These are phyloP conservation scores for Shinisaurus crocodilurus DNA, from an alignment of 2,113 vertebrate genomes.

Conservation along the genomic window DNA sequence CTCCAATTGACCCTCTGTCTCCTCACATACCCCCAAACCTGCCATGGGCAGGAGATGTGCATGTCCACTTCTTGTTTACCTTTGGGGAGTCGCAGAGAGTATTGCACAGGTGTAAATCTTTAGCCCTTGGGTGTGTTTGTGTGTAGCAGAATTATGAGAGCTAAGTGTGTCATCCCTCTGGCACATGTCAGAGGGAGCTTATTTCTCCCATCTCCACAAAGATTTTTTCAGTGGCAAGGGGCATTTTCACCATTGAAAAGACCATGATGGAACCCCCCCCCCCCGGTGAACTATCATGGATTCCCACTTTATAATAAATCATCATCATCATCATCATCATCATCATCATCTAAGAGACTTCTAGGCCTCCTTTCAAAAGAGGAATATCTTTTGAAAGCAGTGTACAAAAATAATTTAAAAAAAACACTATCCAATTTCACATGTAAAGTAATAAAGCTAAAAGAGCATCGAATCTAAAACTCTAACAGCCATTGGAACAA, in stretches of 20 bases:
- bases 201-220: neutral
- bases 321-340: too few relatives aligned
- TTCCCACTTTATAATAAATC: neutral
- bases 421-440: neutral
- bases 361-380: too few relatives aligned
- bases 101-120: too few relatives aligned
- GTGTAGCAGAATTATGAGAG: neutral
- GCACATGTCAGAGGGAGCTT: neutral
- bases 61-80: neutral
- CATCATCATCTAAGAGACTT: slow-evolving; percentile 20
- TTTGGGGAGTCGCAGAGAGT: neutral
- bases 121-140: too few relatives aligned
- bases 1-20: neutral
- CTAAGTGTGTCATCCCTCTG: neutral
- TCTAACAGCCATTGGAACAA: neutral
- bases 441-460: neutral
- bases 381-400: too few relatives aligned
- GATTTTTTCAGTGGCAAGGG: neutral
- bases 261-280: neutral
- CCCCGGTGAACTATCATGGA: neutral
- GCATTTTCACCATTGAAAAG: neutral
- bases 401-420: too few relatives aligned
- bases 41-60: neutral
- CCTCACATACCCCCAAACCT: neutral
- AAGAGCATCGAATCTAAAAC: neutral